Evolutionary conservation across 23 tunicate species (phyloP).

Genomic region (Halocynthia aurantium): DNA sequence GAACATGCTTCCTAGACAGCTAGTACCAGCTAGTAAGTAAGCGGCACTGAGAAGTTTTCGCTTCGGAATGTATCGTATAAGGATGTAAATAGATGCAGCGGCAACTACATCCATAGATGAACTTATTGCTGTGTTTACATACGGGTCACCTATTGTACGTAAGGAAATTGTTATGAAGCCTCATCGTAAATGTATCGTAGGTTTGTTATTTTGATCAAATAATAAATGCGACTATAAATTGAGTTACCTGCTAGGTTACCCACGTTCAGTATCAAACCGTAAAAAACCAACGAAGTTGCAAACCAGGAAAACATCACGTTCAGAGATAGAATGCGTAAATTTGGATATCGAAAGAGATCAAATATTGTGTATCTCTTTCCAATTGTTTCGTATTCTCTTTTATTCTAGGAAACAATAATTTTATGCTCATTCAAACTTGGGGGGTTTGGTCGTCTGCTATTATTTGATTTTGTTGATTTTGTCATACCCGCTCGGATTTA

Average conservation of each 20-base stretch:
- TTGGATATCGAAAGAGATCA: slow-evolving; percentile 42
- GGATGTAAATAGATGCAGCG: neutral
- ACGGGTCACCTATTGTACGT: slow-evolving; percentile 48
- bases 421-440: neutral
- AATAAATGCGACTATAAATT: too few species aligned
- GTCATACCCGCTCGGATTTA: slow-evolving; percentile 13
- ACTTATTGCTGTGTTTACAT: slow-evolving; percentile 39
- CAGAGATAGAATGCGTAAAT: slow-evolving; percentile 37
- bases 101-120: slow-evolving; percentile 44
- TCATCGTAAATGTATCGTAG: too few species aligned
- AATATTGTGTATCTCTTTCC: slow-evolving; percentile 26
- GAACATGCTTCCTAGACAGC: slow-evolving; percentile 18
- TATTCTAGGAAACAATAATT: neutral
- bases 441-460: neutral
- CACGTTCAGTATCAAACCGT: slow-evolving; percentile 64
- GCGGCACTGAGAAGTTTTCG: neutral
- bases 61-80: neutral
- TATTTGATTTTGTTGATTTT: neutral
- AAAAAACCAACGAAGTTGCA: slow-evolving; percentile 43
- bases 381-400: neutral
- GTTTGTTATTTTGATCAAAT: too few species aligned
- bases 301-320: slow-evolving; percentile 51
- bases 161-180: too few species aligned
- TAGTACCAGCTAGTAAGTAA: neutral
- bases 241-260: slow-evolving; percentile 53